These are phyloP conservation scores for Trichechus manatus DNA, from an alignment of 2,113 vertebrate genomes.

Conservation along the genomic window DNA sequence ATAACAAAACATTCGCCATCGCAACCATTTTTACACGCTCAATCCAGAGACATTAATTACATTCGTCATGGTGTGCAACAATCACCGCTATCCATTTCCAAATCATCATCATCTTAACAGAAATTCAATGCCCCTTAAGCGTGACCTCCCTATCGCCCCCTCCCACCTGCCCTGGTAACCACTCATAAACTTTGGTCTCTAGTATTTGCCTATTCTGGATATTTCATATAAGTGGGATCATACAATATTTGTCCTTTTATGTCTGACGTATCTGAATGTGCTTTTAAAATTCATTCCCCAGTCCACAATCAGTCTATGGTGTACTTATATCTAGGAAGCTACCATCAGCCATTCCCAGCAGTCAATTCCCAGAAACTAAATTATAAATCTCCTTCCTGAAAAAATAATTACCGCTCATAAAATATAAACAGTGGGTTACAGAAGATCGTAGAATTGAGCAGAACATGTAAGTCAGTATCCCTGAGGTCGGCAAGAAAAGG, in stretches of 20 bases:
- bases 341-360: neutral
- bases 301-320: neutral
- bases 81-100: neutral
- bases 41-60: neutral
- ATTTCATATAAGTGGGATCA: neutral
- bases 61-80: neutral
- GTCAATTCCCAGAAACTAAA: neutral
- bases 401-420: neutral
- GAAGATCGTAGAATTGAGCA: neutral
- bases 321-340: neutral
- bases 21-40: neutral
- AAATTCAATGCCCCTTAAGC: neutral
- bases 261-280: neutral
- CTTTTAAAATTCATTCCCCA: neutral
- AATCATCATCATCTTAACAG: neutral
- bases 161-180: neutral
- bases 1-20: neutral
- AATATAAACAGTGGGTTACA: neutral
- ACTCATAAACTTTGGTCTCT: neutral
- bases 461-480: neutral
- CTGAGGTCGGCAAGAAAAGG: neutral
- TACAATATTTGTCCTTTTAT: neutral
- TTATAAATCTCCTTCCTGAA: slow-evolving; percentile 26
- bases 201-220: neutral
- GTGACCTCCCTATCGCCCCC: neutral